Base-by-base conservation (phyloP, 2,797 vertebrate genomes). In the Psittacula echo region DNA sequence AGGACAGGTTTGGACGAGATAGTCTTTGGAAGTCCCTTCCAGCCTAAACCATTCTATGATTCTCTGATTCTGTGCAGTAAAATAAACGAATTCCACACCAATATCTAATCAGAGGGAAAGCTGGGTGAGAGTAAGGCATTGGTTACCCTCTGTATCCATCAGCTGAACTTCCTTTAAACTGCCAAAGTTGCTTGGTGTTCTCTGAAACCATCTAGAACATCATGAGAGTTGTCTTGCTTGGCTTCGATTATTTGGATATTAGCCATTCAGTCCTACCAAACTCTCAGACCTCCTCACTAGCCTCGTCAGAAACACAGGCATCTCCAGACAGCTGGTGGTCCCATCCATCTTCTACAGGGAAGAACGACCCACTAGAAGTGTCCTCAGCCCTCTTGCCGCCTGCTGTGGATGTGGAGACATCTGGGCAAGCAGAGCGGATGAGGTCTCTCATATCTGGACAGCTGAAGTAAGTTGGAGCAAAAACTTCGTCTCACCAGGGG, bases 311-410 rank as follows among this genome's bases (percentile, higher is more conserved):
- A 92, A 50, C 24, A 26, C 8, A 3, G 18, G 2, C 27, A 44
- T 67, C 37, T 86, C 70, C 44, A 45, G 41, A 32, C 34, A 70
- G 14, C 39, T 89, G 29, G 23, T 81, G 54, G 7, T 90, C 19
- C 21, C 45, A 5, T 50, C 11, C 13, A 13, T 62, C 42, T 60
- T 91, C 27, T 61, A 5, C 53, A 72, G 58, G 32, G 30, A 83
- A 66, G 47, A 64, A 13, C 51, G 21, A 32, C 20, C 13, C 13
- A 24, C 53, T 44, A 64, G 27, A 87, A 39, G 5, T 50, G 30
- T 29, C 30, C 7, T 91, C 0, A 0, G 3, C 0, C 0, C 2
- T 11, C 32, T 70, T 71, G 41, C 37, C 15, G 27, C 41, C 23
- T 85, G 47, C 56, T 64, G 1, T 29, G 34, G 42, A 65, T 67